phyloP scores from a whole-genome alignment of 2,888 invertebrate species.

The Vannuccia rotundouncinata region DNA sequence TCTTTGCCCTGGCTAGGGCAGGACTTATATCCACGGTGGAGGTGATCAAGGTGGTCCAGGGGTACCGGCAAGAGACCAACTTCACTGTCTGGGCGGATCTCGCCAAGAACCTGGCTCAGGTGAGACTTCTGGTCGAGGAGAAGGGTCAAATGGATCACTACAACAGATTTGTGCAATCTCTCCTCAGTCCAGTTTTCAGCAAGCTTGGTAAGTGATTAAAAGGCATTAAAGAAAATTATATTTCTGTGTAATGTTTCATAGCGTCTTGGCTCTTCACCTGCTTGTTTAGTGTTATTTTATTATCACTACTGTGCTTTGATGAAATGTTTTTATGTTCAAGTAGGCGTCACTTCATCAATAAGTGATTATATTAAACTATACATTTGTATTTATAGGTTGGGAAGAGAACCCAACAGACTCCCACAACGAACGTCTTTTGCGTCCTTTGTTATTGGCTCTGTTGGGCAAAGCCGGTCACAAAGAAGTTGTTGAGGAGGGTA shows the following conservation, averaged over 20 bases:
- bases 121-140: slow-evolving; percentile 71
- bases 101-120: slow-evolving; percentile 66
- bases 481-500: slow-evolving; percentile 71
- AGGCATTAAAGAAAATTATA: too few species aligned
- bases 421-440: slow-evolving; percentile 74
- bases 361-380: too few species aligned
- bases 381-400: slow-evolving; percentile 67
- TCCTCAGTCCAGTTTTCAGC: not conserved
- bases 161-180: not conserved
- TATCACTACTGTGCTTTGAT: too few species aligned
- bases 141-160: slow-evolving; percentile 69
- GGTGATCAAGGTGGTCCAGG: slow-evolving; percentile 73
- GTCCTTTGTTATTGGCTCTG: slow-evolving; percentile 74
- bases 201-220: not conserved
- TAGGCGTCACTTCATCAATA: too few species aligned
- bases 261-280: too few species aligned
- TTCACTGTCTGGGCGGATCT: slow-evolving; percentile 79
- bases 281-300: too few species aligned
- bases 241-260: too few species aligned
- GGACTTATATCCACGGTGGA: slow-evolving; percentile 73
- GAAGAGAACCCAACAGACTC: slow-evolving; percentile 71
- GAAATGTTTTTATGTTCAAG: too few species aligned
- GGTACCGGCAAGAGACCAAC: slow-evolving; percentile 76
- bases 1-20: slow-evolving; percentile 60
- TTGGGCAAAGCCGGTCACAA: slow-evolving; percentile 75